These are phyloP conservation scores for Antechinus stuartii DNA, from an alignment of 2,113 vertebrate genomes.

Conservation along the genomic window DNA sequence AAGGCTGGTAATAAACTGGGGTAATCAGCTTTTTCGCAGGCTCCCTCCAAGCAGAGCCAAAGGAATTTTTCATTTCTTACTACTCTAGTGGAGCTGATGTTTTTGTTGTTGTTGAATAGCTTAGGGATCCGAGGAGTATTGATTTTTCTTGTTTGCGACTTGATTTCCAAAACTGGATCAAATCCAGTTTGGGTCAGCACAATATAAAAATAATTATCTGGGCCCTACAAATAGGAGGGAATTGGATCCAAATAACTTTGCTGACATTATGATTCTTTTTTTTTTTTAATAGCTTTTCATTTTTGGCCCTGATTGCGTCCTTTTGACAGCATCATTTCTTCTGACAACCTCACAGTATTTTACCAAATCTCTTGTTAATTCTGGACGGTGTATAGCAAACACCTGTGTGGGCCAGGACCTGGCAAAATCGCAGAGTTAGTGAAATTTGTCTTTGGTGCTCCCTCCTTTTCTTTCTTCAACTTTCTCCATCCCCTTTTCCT, in stretches of 20 bases:
- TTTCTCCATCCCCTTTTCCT: neutral
- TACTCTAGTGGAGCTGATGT: neutral
- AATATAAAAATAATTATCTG: constrained; percentile 49
- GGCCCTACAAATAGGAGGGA: constrained; percentile 43
- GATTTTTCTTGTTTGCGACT: constrained; percentile 52
- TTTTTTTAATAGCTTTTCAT: constrained; percentile 24
- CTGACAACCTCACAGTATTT: neutral
- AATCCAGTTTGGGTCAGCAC: constrained; percentile 38
- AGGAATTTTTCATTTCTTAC: neutral
- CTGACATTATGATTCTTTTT: constrained; percentile 28
- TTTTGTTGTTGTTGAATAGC: neutral
- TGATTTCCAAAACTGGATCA: constrained; percentile 41
- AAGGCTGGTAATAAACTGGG: neutral
- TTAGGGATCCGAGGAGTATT: constrained; percentile 36
- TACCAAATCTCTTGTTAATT: neutral
- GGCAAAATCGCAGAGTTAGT: neutral
- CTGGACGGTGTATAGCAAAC: neutral
- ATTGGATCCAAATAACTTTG: constrained; percentile 9
- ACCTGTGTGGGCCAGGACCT: neutral
- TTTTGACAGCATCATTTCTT: neutral
- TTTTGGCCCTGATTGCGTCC: constrained; percentile 19
- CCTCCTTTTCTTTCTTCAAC: neutral
- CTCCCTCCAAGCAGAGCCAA: neutral
- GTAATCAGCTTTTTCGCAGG: neutral
- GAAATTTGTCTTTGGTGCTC: neutral